A percentile compares a stretch with the other conserved stretches of the same genome.
These are phyloP conservation scores for Meloidogyne exigua DNA, from an alignment of 1,140 invertebrate species.

Conservation along the genomic window DNA sequence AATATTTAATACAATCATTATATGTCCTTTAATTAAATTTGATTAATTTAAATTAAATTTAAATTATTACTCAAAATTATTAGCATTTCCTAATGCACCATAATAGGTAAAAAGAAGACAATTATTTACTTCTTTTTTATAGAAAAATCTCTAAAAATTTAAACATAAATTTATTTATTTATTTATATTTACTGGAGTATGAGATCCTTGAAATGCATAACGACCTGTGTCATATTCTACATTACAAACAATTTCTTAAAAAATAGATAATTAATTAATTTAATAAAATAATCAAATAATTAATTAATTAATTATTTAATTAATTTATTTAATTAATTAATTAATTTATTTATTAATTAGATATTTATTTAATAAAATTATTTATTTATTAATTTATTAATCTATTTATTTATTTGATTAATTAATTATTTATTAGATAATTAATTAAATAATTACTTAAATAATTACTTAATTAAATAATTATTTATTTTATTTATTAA, in stretches of 20 bases:
- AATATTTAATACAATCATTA: slow-evolving; percentile 71
- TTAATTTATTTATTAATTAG: too few relatives aligned
- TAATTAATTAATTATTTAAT: too few relatives aligned
- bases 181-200: slow-evolving; percentile 55
- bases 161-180: background rate
- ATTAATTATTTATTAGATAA: too few relatives aligned
- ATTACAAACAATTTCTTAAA: slow-evolving; percentile 51
- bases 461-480: too few relatives aligned
- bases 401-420: too few relatives aligned
- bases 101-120: slow-evolving; percentile 63
- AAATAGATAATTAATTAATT: background rate
- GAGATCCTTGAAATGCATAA: slow-evolving; percentile 48
- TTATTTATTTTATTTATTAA: too few relatives aligned
- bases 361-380: too few relatives aligned
- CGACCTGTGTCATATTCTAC: slow-evolving; percentile 59
- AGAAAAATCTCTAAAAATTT: slow-evolving; percentile 48
- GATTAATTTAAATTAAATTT: background rate
- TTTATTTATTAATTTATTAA: too few relatives aligned
- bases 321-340: too few relatives aligned
- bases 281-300: background rate
- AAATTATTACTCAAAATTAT: slow-evolving; percentile 55
- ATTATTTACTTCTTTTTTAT: slow-evolving; percentile 51
- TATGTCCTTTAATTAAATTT: slow-evolving; percentile 38
- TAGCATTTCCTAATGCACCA: slow-evolving; percentile 56
- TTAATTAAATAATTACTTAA: too few relatives aligned